phyloP scores from a whole-genome alignment of 2,888 invertebrate species.

The Drosophila koepferae region DNA sequence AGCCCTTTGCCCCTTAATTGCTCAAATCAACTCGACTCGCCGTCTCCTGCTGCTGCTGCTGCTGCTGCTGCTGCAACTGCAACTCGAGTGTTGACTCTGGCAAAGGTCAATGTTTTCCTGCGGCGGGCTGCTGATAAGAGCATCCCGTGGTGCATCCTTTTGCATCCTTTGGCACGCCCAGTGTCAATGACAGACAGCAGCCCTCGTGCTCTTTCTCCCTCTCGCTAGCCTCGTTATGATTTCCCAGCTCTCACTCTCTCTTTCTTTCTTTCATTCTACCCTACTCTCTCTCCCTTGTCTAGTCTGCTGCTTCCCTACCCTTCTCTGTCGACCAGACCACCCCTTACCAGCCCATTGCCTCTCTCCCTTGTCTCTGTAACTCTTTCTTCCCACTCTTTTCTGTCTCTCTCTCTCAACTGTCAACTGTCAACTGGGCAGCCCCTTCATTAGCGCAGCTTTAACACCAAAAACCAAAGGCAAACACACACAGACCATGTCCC shows the following conservation, averaged over 20 bases:
- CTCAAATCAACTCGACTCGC: conserved; percentile 50
- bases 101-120: conserved; percentile 64
- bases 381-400: neutral
- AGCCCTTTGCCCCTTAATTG: conserved; percentile 61
- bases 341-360: neutral
- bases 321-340: too few species aligned
- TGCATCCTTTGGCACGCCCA: conserved; percentile 64
- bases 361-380: neutral
- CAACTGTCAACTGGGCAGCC: conserved; percentile 34
- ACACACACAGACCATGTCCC: neutral
- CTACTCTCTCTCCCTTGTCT: neutral
- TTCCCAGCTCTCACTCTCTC: neutral
- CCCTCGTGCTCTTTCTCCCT: neutral
- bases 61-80: conserved; percentile 9
- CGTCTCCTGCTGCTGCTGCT: conserved; percentile 26
- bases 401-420: neutral
- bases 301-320: neutral
- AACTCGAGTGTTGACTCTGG: conserved; percentile 34
- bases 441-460: conserved; percentile 63
- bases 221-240: neutral
- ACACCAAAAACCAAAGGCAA: conserved; percentile 35
- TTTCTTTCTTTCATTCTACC: neutral
- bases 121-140: conserved; percentile 48
- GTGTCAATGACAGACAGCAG: conserved; percentile 67
- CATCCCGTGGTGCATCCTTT: conserved; percentile 9